phyloP scores from a whole-genome alignment of 2,888 invertebrate genomes.

The Melinaea marsaeus region DNA sequence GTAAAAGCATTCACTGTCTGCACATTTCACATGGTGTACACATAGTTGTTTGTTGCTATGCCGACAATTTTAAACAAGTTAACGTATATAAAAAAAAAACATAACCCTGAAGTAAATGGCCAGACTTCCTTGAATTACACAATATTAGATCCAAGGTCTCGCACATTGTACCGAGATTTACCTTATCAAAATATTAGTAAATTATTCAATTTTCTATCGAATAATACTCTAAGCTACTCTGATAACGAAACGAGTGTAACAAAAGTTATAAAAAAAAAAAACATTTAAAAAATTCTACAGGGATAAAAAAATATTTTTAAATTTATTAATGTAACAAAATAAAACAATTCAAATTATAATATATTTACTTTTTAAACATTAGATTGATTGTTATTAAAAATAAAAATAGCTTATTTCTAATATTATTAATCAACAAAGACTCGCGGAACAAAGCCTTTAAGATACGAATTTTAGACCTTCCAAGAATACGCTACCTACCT shows the following conservation, averaged over 20 bases:
- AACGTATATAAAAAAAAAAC: constrained; percentile 13
- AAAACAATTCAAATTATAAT: too few species aligned
- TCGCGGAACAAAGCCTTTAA: constrained; percentile 14
- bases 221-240: background rate
- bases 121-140: constrained; percentile 22
- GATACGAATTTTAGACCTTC: constrained; percentile 25
- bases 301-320: too few species aligned
- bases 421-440: constrained; percentile 14
- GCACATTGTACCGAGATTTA: constrained; percentile 14
- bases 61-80: constrained; percentile 14
- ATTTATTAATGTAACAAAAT: too few species aligned
- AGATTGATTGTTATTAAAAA: background rate
- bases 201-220: background rate
- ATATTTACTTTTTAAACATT: background rate
- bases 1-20: constrained; percentile 13
- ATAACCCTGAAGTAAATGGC: constrained; percentile 13
- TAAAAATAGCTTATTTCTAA: background rate
- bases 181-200: constrained; percentile 8
- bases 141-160: constrained; percentile 22
- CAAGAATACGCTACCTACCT: constrained; percentile 24
- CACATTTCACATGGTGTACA: constrained; percentile 10
- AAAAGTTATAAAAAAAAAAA: background rate
- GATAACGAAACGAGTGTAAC: background rate
- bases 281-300: background rate
- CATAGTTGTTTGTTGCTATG: constrained; percentile 21